These are phyloP conservation scores for Xanthorhoe spadicearia DNA, from an alignment of 2,888 invertebrate species.

Conservation along the genomic window DNA sequence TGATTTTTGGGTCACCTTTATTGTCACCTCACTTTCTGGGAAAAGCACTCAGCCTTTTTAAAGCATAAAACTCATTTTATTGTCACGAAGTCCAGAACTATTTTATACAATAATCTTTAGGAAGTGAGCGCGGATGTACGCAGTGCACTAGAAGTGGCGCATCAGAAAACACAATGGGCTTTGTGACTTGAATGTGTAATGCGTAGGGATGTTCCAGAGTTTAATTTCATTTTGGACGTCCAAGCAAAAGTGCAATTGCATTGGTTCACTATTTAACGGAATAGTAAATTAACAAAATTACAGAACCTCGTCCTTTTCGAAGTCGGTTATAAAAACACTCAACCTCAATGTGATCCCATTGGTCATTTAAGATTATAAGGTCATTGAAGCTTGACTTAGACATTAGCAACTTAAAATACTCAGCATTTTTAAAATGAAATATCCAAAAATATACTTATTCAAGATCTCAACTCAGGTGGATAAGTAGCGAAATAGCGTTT, in stretches of 20 bases:
- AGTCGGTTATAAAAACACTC: too few species aligned
- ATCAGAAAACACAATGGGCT: conserved; percentile 37
- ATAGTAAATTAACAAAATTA: too few species aligned
- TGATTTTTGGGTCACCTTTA: too few species aligned
- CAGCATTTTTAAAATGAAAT: background rate
- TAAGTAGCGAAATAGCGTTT: background rate
- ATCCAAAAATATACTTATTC: background rate
- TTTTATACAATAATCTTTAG: conserved; percentile 25
- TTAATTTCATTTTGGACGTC: background rate
- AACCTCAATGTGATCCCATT: too few species aligned
- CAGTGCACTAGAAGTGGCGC: conserved; percentile 32
- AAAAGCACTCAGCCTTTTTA: too few species aligned
- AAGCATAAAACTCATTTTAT: background rate
- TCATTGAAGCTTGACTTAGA: too few species aligned
- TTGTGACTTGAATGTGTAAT: conserved; percentile 38
- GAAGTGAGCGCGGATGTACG: conserved; percentile 20
- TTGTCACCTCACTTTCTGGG: too few species aligned
- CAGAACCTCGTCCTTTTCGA: too few species aligned
- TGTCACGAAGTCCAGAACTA: conserved; percentile 10
- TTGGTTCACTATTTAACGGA: too few species aligned
- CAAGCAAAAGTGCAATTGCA: too few species aligned
- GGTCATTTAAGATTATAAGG: too few species aligned
- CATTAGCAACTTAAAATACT: background rate
- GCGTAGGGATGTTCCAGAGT: conserved; percentile 12
- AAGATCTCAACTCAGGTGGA: background rate